Conservation (phyloP, 2,113 vertebrate species). For the Clarias gariepinus region DNA sequence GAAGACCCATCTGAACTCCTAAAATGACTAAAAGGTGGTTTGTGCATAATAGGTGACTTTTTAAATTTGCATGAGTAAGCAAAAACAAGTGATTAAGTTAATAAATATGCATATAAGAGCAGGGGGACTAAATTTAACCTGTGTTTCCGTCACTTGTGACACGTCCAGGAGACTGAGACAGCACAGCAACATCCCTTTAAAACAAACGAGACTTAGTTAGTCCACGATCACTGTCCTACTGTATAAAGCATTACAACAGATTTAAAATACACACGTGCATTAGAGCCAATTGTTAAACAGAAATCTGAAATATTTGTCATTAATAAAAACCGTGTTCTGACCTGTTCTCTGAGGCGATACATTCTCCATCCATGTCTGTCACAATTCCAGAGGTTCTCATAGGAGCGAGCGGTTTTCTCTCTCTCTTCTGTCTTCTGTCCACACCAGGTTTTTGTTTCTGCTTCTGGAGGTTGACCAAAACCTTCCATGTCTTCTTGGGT, state of each 20-base stretch:
- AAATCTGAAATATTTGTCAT: not conserved
- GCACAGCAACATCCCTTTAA: constrained; percentile 16
- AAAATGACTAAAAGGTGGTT: too few species aligned
- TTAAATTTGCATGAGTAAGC: too few species aligned
- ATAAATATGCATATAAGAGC: not conserved
- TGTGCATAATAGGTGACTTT: too few species aligned
- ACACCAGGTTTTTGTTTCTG: constrained; percentile 18
- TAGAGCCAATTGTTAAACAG: not conserved
- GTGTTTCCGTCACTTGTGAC: not conserved
- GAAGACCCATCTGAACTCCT: too few species aligned
- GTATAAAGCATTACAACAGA: not conserved
- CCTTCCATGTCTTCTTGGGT: constrained; percentile 46
- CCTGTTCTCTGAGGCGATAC: not conserved
- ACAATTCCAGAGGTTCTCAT: not conserved
- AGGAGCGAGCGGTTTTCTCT: not conserved
- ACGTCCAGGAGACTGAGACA: not conserved
- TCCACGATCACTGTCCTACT: not conserved
- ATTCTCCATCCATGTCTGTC: not conserved
- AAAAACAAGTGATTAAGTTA: too few species aligned
- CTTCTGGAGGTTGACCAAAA: constrained; percentile 30
- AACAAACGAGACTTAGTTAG: not conserved
- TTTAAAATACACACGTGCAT: not conserved
- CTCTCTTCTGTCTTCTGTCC: not conserved
- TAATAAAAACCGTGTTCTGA: not conserved
- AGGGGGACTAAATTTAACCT: constrained; percentile 8